Evolutionary conservation across 2,113 vertebrate species (phyloP).

Genomic region (Cromileptes altivelis): DNA sequence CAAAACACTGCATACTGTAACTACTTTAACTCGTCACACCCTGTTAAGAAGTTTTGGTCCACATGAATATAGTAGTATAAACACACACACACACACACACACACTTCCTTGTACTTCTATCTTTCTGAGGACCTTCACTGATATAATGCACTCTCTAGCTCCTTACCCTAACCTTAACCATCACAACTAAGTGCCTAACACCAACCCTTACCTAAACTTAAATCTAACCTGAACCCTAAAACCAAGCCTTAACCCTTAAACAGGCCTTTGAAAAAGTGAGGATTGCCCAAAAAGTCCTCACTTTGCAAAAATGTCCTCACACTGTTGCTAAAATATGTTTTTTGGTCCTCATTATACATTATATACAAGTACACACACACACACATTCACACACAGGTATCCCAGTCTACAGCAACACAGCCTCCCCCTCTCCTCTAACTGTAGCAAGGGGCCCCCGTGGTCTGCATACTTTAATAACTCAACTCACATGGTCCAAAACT

Average conservation of each 20-base stretch:
- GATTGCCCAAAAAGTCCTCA: no score
- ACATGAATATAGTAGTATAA: background rate
- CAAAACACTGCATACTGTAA: background rate
- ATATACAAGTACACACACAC: conserved; percentile 25
- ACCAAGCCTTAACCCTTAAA: no score
- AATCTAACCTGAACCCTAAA: no score
- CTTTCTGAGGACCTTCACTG: no score
- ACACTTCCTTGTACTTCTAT: background rate
- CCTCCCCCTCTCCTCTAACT: conserved; percentile 46
- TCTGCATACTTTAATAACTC: conserved; percentile 81
- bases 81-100: background rate
- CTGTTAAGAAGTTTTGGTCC: background rate
- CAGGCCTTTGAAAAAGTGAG: no score
- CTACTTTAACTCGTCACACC: background rate
- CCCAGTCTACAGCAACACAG: conserved; percentile 38
- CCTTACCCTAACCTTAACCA: no score
- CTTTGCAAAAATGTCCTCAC: no score
- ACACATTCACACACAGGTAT: conserved; percentile 60
- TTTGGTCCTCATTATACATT: background rate
- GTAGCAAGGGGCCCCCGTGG: conserved; percentile 70
- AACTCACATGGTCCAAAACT: conserved; percentile 75
- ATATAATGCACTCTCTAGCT: no score
- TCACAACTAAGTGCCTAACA: no score
- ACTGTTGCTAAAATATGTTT: no score
- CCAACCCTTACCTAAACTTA: no score